Base-by-base conservation (phyloP, 1,140 invertebrate species). In the Adelges cooleyi region DNA sequence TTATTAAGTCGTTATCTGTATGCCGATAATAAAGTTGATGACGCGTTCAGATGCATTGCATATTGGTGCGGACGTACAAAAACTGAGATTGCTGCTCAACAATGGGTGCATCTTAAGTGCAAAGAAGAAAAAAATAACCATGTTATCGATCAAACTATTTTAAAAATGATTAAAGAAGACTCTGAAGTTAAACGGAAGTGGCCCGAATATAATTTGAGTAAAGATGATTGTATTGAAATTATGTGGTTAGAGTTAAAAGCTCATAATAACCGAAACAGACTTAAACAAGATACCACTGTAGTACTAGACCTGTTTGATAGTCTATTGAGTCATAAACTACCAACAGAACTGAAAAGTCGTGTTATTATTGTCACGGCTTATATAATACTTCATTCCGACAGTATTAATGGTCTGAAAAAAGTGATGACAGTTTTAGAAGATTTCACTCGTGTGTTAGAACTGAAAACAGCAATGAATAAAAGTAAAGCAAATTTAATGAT, bases 241-340 rank as follows among this genome's bases (percentile, higher is more conserved):
- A 62, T 62, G 56, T 62, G 56, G 56, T 62, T 62, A 15, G 56
- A 62, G 33, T 29, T 62, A 29, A 62, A 46, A 33, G 56, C 56
- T 0, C 56, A 62, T 62, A 48, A 48, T 48, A n/a, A 62, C 44
- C 56, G 44, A 20, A 10, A 29, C 46, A 44, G 44, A 62, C 27
- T 62, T 1, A 62, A 62, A 62, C 25, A 62, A 33, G 25, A 33
- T 18, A 33, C n/a, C 33, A 46, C 56, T 33, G 3, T 25, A 29
- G 42, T 62, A 3, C 15, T 62, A 6, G 42, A 62, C 29, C 10
- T 62, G 29, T 62, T 62, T 62, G 23, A 62, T 46, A 17, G 27
- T 15, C 46, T 62, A 62, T 29, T 62, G 5, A 13, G 13, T 11
- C 3, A 48, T 48, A 48, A 33, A 8, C 13, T 62, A 46, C 13